Evolutionary conservation across 2,888 invertebrate species (phyloP).

Genomic region (Spodoptera littoralis): DNA sequence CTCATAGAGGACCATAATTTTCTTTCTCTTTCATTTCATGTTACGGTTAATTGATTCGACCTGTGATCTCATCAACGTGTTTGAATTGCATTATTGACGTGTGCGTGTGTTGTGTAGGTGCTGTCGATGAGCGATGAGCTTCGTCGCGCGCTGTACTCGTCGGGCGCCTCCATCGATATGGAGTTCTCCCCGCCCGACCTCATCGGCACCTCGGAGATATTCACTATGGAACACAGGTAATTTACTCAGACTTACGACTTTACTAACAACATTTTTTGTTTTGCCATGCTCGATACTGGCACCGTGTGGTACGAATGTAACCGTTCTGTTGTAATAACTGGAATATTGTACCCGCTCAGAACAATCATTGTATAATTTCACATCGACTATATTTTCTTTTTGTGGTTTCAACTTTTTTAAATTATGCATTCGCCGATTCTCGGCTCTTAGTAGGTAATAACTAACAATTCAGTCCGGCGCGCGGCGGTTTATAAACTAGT

Average conservation of each 20-base stretch:
- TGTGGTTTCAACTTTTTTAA: not conserved
- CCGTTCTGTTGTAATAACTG: conserved; percentile 11
- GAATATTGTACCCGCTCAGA: conserved; percentile 11
- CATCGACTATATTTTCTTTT: conserved; percentile 3
- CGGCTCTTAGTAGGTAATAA: no score
- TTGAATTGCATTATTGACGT: conserved; percentile 4
- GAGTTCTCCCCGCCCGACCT: conserved; percentile 97
- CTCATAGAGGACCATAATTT: conserved; percentile 5
- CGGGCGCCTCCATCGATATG: conserved; percentile 94
- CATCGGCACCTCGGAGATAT: conserved; percentile 95
- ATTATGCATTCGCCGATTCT: no score
- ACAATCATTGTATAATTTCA: conserved; percentile 18
- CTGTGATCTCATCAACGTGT: not conserved
- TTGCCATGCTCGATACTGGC: conserved; percentile 23
- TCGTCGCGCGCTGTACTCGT: conserved; percentile 93
- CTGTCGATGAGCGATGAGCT: conserved; percentile 98
- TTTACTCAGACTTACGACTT: not conserved
- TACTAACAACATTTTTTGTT: conserved; percentile 5
- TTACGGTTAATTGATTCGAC: conserved; percentile 5
- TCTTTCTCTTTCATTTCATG: not conserved
- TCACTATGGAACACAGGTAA: conserved; percentile 95
- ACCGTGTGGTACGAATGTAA: conserved; percentile 28
- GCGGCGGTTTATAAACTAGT: no score
- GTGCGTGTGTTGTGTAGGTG: conserved; percentile 88
- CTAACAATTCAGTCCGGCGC: no score